Percentiles rank a stretch among this genome's conserved stretches.
Conservation (phyloP, 92 coral and sea anemone genomes). For the Phenganax marumi region DNA sequence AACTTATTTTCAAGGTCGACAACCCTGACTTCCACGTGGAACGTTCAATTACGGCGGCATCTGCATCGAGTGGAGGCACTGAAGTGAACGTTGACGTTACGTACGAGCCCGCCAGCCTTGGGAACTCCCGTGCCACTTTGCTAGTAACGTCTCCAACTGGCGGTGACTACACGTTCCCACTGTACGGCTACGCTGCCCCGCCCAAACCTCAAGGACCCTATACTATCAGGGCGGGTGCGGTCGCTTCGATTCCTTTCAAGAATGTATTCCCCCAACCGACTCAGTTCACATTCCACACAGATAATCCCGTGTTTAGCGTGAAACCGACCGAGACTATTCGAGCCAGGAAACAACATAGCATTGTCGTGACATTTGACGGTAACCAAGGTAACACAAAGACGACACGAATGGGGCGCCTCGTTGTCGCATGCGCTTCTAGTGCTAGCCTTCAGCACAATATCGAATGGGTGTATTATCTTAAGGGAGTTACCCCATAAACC, state of each 20-base stretch:
- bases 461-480: slow-evolving; percentile 86
- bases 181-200: slow-evolving; percentile 90
- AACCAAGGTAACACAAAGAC: slow-evolving; percentile 90
- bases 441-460: slow-evolving; percentile 87
- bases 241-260: slow-evolving; percentile 87
- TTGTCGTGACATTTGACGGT: slow-evolving; percentile 89
- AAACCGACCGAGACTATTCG: slow-evolving; percentile 89
- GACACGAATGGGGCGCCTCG: slow-evolving; percentile 89
- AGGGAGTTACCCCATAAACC: slow-evolving; percentile 73
- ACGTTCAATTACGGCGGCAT: slow-evolving; percentile 93
- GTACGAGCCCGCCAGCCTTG: slow-evolving; percentile 90
- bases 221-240: slow-evolving; percentile 85
- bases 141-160: slow-evolving; percentile 73
- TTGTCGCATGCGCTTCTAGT: slow-evolving; percentile 89
- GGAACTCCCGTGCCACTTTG: slow-evolving; percentile 87
- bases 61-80: slow-evolving; percentile 99
- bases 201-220: slow-evolving; percentile 99
- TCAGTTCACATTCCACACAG: slow-evolving; percentile 87
- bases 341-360: slow-evolving; percentile 83
- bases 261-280: slow-evolving; percentile 90
- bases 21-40: slow-evolving; percentile 94
- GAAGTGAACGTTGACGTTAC: slow-evolving; percentile 95
- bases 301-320: slow-evolving; percentile 85
- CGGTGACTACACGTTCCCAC: slow-evolving; percentile 89
- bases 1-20: slow-evolving; percentile 65